Conservation (phyloP, 2,888 invertebrate species). For the Acanthosepion pharaonis region DNA sequence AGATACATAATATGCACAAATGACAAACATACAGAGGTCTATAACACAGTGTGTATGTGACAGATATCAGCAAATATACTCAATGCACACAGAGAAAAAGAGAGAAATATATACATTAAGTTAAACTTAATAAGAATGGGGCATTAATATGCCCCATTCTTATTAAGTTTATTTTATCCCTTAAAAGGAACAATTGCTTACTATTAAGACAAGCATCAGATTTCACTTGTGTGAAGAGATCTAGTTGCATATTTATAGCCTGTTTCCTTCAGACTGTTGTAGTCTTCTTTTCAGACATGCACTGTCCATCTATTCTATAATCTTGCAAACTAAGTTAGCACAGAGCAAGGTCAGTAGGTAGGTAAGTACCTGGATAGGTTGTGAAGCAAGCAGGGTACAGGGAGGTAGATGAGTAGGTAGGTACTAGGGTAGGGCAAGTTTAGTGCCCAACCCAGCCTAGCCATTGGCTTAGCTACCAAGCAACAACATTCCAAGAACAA, state of each 20-base stretch:
- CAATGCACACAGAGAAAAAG: background rate
- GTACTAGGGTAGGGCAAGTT: background rate
- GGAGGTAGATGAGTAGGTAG: background rate
- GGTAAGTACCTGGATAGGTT: background rate
- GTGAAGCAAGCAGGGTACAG: background rate
- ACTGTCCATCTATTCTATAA: background rate
- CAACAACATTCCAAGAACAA: background rate
- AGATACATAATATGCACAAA: background rate
- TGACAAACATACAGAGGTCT: background rate
- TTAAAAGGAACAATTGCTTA: background rate
- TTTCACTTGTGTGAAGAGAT: background rate
- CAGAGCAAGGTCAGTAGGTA: background rate
- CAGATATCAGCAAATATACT: background rate
- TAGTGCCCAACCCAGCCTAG: background rate
- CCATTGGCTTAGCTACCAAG: background rate
- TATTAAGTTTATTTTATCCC: background rate
- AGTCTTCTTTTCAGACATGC: background rate
- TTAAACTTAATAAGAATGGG: background rate
- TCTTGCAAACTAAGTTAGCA: background rate
- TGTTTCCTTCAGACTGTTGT: background rate
- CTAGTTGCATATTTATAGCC: background rate
- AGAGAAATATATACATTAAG: background rate
- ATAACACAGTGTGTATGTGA: background rate
- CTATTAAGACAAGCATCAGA: background rate
- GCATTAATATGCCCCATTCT: background rate